Evolutionary conservation across 2,888 invertebrate species (phyloP).

Genomic region (Cataglyphis altisquamis): DNA sequence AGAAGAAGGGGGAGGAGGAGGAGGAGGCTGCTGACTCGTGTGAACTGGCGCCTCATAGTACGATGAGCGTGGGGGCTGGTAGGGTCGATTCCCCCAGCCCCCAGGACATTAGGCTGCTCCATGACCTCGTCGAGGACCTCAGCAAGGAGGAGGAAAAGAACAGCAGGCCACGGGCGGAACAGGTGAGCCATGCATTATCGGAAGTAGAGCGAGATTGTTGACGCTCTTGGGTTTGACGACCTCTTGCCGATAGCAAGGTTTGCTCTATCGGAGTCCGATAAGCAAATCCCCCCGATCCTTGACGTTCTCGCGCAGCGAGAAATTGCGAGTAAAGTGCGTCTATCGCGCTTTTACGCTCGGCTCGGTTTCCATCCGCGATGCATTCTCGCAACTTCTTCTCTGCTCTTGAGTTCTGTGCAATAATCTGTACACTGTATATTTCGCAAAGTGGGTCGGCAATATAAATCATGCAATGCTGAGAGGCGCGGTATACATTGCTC

Average conservation of each 20-base stretch:
- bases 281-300: conserved; percentile 3
- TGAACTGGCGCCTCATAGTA: conserved; percentile 85
- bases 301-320: background rate
- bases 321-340: background rate
- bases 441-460: background rate
- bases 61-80: conserved; percentile 84
- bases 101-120: conserved; percentile 84
- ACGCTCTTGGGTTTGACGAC: background rate
- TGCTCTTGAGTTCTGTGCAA: conserved; percentile 9
- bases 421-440: background rate
- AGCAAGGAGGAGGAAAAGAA: conserved; percentile 81
- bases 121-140: conserved; percentile 84
- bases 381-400: background rate
- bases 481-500: background rate
- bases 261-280: conserved; percentile 28
- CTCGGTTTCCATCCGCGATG: background rate
- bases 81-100: conserved; percentile 84
- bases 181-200: conserved; percentile 77
- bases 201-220: conserved; percentile 9
- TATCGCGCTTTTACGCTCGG: conserved; percentile 8
- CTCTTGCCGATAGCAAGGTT: conserved; percentile 6
- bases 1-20: conserved; percentile 66
- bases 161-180: conserved; percentile 79
- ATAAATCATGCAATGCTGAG: background rate
- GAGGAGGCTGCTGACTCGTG: conserved; percentile 74